These are phyloP conservation scores for Caenorhabditis afra DNA, from an alignment of 2,888 invertebrate genomes.

Conservation along the genomic window DNA sequence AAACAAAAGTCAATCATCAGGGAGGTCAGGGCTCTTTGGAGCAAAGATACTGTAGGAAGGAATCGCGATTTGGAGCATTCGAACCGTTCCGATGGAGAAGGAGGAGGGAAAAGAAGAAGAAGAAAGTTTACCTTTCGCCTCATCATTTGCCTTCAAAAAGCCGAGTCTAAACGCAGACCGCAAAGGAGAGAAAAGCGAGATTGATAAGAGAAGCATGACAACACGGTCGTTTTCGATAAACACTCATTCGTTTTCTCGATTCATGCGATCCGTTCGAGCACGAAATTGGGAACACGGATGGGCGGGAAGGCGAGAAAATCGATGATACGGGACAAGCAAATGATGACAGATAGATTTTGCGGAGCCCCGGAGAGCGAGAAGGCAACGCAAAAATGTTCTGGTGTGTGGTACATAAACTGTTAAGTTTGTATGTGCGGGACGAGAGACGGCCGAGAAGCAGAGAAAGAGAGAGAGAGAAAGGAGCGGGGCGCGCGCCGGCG, in stretches of 20 bases:
- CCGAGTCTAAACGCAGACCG: slow-evolving; percentile 13
- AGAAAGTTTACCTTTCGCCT: slow-evolving; percentile 43
- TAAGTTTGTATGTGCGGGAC: slow-evolving; percentile 29
- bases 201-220: slow-evolving; percentile 11
- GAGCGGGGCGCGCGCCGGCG: slow-evolving; percentile 16
- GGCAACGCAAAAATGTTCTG: slow-evolving; percentile 33
- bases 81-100: slow-evolving; percentile 79
- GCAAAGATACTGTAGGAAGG: no score
- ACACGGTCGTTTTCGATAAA: slow-evolving; percentile 11
- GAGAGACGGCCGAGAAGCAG: slow-evolving; percentile 13
- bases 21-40: no score
- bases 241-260: not conserved
- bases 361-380: slow-evolving; percentile 10
- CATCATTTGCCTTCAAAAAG: slow-evolving; percentile 24
- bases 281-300: slow-evolving; percentile 5
- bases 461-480: slow-evolving; percentile 14
- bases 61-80: no score
- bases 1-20: no score
- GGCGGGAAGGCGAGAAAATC: slow-evolving; percentile 8
- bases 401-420: slow-evolving; percentile 45
- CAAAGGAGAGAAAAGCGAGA: not conserved
- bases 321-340: slow-evolving; percentile 9
- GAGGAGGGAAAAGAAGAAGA: slow-evolving; percentile 1
- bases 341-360: slow-evolving; percentile 25
- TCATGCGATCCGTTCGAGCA: not conserved